These are phyloP conservation scores for Barnardius zonarius DNA, from an alignment of 2,113 vertebrate genomes.

Conservation along the genomic window DNA sequence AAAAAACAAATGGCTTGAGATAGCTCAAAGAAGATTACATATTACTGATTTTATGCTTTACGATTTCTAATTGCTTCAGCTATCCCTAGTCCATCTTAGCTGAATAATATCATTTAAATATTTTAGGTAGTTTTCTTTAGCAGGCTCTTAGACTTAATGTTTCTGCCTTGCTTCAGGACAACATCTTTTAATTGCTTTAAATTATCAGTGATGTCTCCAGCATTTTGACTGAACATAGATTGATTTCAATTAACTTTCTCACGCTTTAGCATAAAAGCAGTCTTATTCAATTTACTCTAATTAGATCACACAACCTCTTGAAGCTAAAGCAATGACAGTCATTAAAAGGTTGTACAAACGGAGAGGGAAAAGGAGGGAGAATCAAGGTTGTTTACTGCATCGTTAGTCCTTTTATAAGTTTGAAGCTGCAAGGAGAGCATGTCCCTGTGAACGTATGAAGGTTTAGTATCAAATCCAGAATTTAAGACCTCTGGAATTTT, in stretches of 20 bases:
- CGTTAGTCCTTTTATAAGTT: not conserved
- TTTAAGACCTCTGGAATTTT: not conserved
- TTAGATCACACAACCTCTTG: slow-evolving; percentile 66
- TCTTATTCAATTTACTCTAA: slow-evolving; percentile 73
- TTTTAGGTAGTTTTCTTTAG: slow-evolving; percentile 70
- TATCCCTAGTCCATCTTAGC: slow-evolving; percentile 36
- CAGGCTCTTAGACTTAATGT: slow-evolving; percentile 61
- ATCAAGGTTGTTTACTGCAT: slow-evolving; percentile 51
- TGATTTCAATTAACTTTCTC: slow-evolving; percentile 79
- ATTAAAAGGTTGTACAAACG: slow-evolving; percentile 39
- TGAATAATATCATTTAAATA: slow-evolving; percentile 59
- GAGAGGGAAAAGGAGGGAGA: not conserved
- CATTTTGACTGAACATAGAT: slow-evolving; percentile 68
- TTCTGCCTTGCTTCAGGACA: slow-evolving; percentile 70
- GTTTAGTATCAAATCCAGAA: not conserved
- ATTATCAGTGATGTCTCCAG: slow-evolving; percentile 71
- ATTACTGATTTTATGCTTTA: slow-evolving; percentile 30
- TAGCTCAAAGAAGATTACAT: not conserved
- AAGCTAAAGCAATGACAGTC: slow-evolving; percentile 57
- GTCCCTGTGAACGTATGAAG: not conserved
- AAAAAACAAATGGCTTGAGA: not conserved
- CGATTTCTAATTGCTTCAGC: slow-evolving; percentile 50
- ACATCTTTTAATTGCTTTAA: slow-evolving; percentile 75
- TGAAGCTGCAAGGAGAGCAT: not conserved
- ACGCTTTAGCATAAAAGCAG: slow-evolving; percentile 70